phyloP scores from a whole-genome alignment of 2,888 invertebrate genomes.

The Dynastes tityus region DNA sequence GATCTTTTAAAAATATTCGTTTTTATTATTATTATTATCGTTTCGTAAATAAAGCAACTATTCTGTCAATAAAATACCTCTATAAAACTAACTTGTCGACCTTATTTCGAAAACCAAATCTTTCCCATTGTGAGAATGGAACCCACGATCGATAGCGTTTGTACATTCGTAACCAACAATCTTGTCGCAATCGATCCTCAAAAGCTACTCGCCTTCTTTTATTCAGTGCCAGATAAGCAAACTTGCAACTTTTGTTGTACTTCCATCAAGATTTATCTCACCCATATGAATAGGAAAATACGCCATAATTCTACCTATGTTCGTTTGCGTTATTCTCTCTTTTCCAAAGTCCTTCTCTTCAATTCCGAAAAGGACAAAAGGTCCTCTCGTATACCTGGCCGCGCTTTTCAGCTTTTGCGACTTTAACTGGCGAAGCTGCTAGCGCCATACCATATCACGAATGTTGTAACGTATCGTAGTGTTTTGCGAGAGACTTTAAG shows the following conservation, averaged over 20 bases:
- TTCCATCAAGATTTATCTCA: constrained; percentile 20
- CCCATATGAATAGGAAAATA: constrained; percentile 23
- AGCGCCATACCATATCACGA: no score
- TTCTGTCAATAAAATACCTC: no score
- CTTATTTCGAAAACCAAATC: no score
- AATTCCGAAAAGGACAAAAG: not conserved
- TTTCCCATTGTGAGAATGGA: no score
- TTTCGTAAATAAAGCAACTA: no score
- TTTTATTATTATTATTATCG: no score
- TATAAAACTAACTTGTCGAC: no score
- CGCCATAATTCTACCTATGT: constrained; percentile 21
- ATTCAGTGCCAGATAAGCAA: constrained; percentile 3
- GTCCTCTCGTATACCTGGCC: constrained; percentile 3
- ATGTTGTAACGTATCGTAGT: no score
- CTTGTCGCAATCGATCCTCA: not conserved
- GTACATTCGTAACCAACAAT: no score
- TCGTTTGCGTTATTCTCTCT: not conserved
- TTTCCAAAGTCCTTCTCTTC: not conserved
- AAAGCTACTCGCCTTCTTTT: not conserved
- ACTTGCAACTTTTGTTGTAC: not conserved
- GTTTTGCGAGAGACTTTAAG: not conserved
- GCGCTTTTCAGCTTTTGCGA: not conserved
- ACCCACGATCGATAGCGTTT: no score
- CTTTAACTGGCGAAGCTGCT: not conserved
- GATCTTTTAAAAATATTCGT: no score